These are phyloP conservation scores for Diarsia mendica DNA, from an alignment of 2,888 invertebrate genomes.

Conservation along the genomic window DNA sequence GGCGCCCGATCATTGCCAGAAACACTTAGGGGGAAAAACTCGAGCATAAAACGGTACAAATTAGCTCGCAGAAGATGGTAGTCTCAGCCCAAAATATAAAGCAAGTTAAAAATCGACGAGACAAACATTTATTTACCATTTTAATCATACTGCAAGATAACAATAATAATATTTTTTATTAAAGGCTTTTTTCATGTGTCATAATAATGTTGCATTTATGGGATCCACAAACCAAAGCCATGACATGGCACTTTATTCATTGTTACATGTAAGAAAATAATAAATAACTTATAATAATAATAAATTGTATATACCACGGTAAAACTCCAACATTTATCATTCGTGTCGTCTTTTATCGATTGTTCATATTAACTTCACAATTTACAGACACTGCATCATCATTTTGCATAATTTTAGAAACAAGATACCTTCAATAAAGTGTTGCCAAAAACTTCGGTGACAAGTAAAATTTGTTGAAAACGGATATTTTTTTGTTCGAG, in stretches of 20 bases:
- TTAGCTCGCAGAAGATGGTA: neutral
- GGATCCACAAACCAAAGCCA: no score
- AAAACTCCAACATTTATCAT: constrained; percentile 32
- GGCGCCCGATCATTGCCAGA: constrained; percentile 86
- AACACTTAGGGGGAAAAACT: constrained; percentile 78
- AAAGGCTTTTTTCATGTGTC: no score
- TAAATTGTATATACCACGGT: constrained; percentile 30
- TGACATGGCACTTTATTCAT: no score
- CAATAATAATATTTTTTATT: no score
- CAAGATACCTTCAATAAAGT: neutral
- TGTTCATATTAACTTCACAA: constrained; percentile 4
- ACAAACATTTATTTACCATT: no score
- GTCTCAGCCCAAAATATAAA: neutral
- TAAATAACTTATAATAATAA: neutral
- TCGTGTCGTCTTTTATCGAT: constrained; percentile 10
- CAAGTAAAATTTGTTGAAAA: constrained; percentile 20
- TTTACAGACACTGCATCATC: neutral
- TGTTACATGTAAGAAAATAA: no score
- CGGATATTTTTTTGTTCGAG: constrained; percentile 18
- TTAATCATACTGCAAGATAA: no score
- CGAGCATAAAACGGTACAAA: constrained; percentile 46
- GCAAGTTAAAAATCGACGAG: neutral
- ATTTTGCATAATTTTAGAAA: constrained; percentile 37
- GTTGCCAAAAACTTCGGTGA: neutral
- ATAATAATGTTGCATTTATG: no score